Conservation (phyloP, 2,888 invertebrate species). For the Hipparchia semele region DNA sequence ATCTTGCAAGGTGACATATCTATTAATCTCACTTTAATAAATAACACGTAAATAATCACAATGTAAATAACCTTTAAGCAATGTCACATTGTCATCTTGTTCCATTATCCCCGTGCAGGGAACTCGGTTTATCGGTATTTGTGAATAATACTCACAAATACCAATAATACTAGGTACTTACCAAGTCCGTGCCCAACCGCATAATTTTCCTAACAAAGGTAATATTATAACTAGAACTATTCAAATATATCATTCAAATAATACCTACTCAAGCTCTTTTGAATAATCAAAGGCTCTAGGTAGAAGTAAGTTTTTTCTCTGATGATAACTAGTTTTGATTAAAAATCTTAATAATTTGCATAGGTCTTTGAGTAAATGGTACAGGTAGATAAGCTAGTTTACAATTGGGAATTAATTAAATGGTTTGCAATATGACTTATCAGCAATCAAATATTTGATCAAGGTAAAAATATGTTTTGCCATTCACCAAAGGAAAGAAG, state of each 20-base stretch:
- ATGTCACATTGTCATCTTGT: slow-evolving; percentile 14
- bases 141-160: not conserved
- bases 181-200: not conserved
- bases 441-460: no score
- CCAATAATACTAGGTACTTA: not conserved
- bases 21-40: not conserved
- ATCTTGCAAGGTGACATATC: not conserved
- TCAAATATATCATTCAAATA: not conserved
- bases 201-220: slow-evolving; percentile 14
- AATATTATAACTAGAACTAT: not conserved
- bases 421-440: no score
- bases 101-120: not conserved
- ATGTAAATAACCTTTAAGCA: slow-evolving; percentile 4
- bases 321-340: no score
- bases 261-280: no score
- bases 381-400: no score
- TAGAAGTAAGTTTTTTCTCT: not conserved
- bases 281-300: not conserved
- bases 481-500: no score
- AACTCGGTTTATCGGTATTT: not conserved
- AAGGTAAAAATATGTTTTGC: no score
- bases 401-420: no score
- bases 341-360: no score
- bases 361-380: no score
- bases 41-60: not conserved